These are phyloP conservation scores for Sitobion miscanthi DNA, from an alignment of 1,140 invertebrate species.

Conservation along the genomic window DNA sequence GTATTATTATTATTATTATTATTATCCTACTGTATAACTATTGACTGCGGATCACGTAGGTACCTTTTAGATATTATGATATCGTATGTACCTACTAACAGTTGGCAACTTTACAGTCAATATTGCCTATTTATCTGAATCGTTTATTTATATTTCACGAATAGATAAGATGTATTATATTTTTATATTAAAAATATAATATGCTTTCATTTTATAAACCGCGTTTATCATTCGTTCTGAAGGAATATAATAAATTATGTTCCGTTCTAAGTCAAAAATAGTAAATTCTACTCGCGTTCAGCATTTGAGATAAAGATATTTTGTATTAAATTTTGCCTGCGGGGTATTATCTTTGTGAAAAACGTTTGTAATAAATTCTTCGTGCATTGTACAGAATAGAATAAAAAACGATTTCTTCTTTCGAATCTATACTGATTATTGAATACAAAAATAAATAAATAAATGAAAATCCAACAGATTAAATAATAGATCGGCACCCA, in stretches of 20 bases:
- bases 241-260: not conserved
- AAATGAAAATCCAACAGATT: not conserved
- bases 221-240: not conserved
- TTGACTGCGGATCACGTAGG: not conserved
- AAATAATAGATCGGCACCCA: not conserved
- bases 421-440: not conserved
- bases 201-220: not conserved
- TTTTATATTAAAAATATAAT: too few species aligned
- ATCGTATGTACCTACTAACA: not conserved
- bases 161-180: too few species aligned
- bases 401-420: not conserved
- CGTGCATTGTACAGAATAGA: not conserved
- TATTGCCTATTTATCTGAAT: not conserved
- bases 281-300: constrained; percentile 3
- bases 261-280: constrained; percentile 15
- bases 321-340: constrained; percentile 24
- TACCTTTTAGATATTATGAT: not conserved
- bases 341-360: not conserved
- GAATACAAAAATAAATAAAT: not conserved
- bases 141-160: not conserved
- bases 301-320: constrained; percentile 14
- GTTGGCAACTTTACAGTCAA: not conserved
- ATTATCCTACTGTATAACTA: not conserved
- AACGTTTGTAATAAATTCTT: constrained; percentile 25
- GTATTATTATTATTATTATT: not conserved